Conservation (phyloP, 2,888 invertebrate genomes). For the Auanema freiburgensis region DNA sequence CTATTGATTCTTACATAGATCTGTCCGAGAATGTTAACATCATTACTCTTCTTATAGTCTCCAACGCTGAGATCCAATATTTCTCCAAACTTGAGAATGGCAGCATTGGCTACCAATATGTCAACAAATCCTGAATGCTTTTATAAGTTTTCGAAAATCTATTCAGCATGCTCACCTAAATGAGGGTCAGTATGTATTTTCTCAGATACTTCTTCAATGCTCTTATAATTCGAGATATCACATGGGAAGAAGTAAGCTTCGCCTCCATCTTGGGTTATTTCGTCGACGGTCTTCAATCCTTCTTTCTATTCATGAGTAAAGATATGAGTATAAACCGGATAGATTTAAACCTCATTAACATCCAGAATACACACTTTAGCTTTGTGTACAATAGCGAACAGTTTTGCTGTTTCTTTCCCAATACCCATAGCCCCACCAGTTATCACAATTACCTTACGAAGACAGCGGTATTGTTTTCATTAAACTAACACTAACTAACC, state of each 20-base stretch:
- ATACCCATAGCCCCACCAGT: slow-evolving; percentile 41
- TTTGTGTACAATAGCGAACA: slow-evolving; percentile 18
- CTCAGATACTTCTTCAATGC: slow-evolving; percentile 15
- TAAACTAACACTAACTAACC: slow-evolving; percentile 11
- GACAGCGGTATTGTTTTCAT: not conserved
- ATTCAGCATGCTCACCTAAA: slow-evolving; percentile 16
- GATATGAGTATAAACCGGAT: not conserved
- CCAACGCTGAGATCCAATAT: slow-evolving; percentile 20
- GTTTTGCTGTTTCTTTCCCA: slow-evolving; percentile 27
- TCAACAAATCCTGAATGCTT: slow-evolving; percentile 19
- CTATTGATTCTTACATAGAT: slow-evolving; percentile 24
- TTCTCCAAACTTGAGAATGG: slow-evolving; percentile 30
- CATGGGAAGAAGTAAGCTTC: slow-evolving; percentile 29
- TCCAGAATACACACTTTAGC: slow-evolving; percentile 35
- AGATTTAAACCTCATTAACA: slow-evolving; percentile 30
- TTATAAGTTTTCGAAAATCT: slow-evolving; percentile 2
- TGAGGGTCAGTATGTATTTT: slow-evolving; percentile 13
- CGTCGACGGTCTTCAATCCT: slow-evolving; percentile 23
- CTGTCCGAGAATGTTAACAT: slow-evolving; percentile 35
- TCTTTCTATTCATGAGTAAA: slow-evolving; percentile 17
- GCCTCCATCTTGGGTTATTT: slow-evolving; percentile 28
- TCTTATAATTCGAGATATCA: slow-evolving; percentile 25
- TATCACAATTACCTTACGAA: slow-evolving; percentile 31
- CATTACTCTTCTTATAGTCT: slow-evolving; percentile 27
- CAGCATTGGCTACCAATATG: slow-evolving; percentile 34